Evolutionary conservation across 2,888 invertebrate species (phyloP), one percentile per base, ranked within the genome.

Genomic region (Ceraclea dissimilis): DNA sequence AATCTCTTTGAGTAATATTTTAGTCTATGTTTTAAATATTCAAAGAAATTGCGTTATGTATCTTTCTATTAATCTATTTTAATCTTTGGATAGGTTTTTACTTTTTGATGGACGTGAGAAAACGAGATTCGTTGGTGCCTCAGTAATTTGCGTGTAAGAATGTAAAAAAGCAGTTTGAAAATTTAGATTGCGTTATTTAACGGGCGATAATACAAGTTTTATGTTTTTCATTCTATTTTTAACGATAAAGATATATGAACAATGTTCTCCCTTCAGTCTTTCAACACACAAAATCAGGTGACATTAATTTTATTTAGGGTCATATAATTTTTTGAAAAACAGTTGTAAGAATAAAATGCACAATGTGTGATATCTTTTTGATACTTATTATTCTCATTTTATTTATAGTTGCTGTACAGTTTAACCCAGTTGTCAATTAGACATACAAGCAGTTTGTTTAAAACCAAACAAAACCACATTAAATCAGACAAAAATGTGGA

Each of bases 241-340:
- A n/a, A 39, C 16, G 13, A 13, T 16, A 39, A 39, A 39, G 5
- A 26, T 75, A 69, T 73, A 77, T 76, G 77, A 76, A 77, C 75
- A 74, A 78, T 78, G 77, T 76, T 78, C 71, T 77, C 77, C 75
- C 66, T 78, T 75, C 76, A 77, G 69, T 76, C 77, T 67, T 61
- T 78, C 67, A 78, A 78, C 66, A 76, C 71, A 65, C 77, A 76
- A 72, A 78, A 76, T 66, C 77, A 78, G 76, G 77, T 74, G 68
- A 69, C 56, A 50, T 54, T 57, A 39, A 19, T 6, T 6, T 16
- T 26, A 52, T 5, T 54, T 44, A 49, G 47, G 44, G 48, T 54
- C 51, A 51, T 50, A 52, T 50, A 22, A 20, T 49, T 34, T 54
- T 54, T 48, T 33, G 51, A 52, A 51, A 51, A 44, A 49, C 48